Evolutionary conservation across 1,140 invertebrate species (phyloP), one percentile per base, ranked within the genome.

Genomic region (Magallana gigas): DNA sequence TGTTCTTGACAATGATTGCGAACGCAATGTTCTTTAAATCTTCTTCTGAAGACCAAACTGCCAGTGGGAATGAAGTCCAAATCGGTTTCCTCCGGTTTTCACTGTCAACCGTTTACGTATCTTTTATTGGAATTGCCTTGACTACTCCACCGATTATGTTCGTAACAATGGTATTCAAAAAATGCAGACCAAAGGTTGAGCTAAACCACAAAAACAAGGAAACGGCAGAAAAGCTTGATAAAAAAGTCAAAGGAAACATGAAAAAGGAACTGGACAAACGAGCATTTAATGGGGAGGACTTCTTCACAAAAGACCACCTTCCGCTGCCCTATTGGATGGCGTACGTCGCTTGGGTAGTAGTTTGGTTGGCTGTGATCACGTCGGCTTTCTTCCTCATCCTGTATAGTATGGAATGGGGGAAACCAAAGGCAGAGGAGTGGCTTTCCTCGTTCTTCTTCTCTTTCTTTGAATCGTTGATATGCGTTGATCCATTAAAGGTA

Each of bases 11-110:
- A 9, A 95, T 95, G 94, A 94, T 94, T 23, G 89, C 93, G 60
- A 95, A 94, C 86, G 94, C 94, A 48, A 94, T 95, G 94, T 95
- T 95, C 90, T 95, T 92, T 88, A 62, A 87, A 62, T 64, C 86
- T 1, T 80, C 82, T 12, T 58, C 80, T 29, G 88, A 87, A 11
- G 88, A 89, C 56, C 87, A 91, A 23, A 84, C 57, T 4, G 62
- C 90, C 4, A 85, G 76, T 16, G 83, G 84, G 0, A 60, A 86
- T 48, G 82, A 87, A 29, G 88, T 91, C 1, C 81, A 83, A 57
- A 76, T 92, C 18, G 90, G 91, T 8, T 81, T 91, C 68, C 60
- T 91, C 4, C 57, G 88, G 8, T 90, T 92, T 36, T 91, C 91
- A 16, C 59, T 91, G 57, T 81, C 89, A 0, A 89, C 85, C 12